Percentiles rank a stretch among this genome's conserved stretches.
Evolutionary conservation across 2,113 vertebrate genomes (phyloP).

Genomic region (Trichomycterus rosablanca): DNA sequence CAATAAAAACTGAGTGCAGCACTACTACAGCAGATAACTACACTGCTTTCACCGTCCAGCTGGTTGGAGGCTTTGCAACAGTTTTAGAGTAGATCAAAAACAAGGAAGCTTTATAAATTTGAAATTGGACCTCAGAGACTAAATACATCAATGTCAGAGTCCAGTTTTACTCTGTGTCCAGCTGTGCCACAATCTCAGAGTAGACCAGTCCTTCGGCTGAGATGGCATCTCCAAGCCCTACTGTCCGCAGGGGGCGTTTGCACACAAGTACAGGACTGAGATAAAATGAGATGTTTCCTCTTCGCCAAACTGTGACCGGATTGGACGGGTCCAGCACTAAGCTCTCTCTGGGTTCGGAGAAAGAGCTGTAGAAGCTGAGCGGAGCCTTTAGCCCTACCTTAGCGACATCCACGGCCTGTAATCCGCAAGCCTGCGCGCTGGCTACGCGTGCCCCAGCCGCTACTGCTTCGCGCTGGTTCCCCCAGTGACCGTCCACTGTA

Average conservation of each 20-base stretch:
- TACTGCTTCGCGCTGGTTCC: conserved; percentile 84
- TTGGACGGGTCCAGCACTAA: conserved; percentile 71
- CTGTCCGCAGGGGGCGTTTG: conserved; percentile 84
- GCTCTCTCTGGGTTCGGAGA: conserved; percentile 57
- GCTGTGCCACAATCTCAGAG: conserved; percentile 66
- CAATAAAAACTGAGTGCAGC: not conserved
- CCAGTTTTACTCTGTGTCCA: conserved; percentile 14
- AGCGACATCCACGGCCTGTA: conserved; percentile 66
- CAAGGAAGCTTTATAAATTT: conserved; percentile 1
- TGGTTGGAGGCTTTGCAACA: conserved; percentile 14
- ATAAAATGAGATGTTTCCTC: conserved; percentile 82
- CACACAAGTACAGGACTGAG: conserved; percentile 89
- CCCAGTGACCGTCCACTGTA: conserved; percentile 88
- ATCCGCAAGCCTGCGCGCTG: conserved; percentile 84
- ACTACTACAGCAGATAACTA: not conserved
- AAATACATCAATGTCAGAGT: not conserved
- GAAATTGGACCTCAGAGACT: not conserved
- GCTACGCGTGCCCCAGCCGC: conserved; percentile 85
- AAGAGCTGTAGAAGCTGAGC: conserved; percentile 76
- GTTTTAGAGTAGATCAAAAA: conserved; percentile 1
- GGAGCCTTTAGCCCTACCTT: conserved; percentile 81
- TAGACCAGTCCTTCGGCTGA: conserved; percentile 91
- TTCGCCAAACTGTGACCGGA: conserved; percentile 78
- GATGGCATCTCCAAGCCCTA: conserved; percentile 93
- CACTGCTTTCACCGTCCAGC: not conserved